phyloP scores from a whole-genome alignment of 1,140 invertebrate genomes.

The Ylistrum balloti region DNA sequence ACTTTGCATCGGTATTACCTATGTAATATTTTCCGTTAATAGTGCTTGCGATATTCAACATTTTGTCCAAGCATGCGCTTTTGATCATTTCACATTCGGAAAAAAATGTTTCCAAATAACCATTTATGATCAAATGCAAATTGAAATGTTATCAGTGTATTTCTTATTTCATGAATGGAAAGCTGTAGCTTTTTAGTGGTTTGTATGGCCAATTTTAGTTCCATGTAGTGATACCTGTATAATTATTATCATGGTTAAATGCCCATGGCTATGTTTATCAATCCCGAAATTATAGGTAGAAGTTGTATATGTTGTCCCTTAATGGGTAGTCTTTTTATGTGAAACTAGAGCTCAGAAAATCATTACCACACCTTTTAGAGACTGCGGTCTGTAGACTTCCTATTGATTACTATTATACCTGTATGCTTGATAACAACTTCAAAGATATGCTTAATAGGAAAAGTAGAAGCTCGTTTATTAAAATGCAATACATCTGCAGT shows the following conservation, averaged over 20 bases:
- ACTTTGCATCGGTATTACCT: too few species aligned
- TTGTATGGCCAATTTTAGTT: not conserved
- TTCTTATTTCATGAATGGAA: too few species aligned
- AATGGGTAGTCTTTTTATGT: not conserved
- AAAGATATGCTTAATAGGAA: not conserved
- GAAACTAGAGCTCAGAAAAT: not conserved
- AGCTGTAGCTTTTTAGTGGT: not conserved
- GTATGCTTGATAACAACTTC: not conserved
- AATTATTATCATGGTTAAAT: not conserved
- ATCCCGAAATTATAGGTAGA: not conserved
- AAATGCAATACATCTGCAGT: slow-evolving; percentile 3
- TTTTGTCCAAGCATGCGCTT: too few species aligned
- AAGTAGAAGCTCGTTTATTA: not conserved
- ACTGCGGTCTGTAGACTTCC: not conserved
- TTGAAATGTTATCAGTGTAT: too few species aligned
- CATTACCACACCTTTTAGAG: not conserved
- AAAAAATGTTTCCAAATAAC: too few species aligned
- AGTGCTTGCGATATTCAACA: too few species aligned
- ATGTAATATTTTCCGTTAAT: too few species aligned
- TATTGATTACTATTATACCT: not conserved
- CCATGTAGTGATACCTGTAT: not conserved
- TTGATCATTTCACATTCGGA: too few species aligned
- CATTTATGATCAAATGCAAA: too few species aligned
- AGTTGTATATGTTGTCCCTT: not conserved
- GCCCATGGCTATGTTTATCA: not conserved